Conservation (phyloP, 2,888 invertebrate genomes). For the Ferdinandea cuprea region DNA sequence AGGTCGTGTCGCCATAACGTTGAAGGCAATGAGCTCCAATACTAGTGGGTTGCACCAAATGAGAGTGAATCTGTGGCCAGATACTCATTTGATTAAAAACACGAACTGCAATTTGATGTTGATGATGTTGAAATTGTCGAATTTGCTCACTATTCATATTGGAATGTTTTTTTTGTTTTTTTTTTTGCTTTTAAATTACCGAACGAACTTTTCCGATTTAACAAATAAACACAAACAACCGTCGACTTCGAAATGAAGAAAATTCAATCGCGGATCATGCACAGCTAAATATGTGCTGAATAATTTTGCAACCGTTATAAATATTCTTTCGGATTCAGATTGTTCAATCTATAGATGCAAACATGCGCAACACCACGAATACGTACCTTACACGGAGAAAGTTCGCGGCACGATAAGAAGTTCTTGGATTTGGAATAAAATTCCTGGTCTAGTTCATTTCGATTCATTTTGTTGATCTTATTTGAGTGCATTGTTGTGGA, state of each 20-base stretch:
- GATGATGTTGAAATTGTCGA: conserved; percentile 4
- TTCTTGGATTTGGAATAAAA: no score
- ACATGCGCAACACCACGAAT: no score
- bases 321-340: no score
- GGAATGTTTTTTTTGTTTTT: neutral
- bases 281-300: neutral
- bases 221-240: neutral
- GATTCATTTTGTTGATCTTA: no score
- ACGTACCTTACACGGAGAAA: no score
- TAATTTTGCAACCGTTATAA: no score
- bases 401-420: no score
- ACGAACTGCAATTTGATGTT: conserved; percentile 43
- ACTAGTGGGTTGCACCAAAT: neutral
- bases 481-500: no score
- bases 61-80: conserved; percentile 25
- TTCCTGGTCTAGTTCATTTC: no score
- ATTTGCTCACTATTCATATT: conserved; percentile 47
- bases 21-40: conserved; percentile 31
- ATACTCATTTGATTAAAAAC: conserved; percentile 50
- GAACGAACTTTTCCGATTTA: neutral
- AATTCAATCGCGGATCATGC: neutral
- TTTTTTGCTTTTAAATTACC: no score
- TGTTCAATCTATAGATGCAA: no score
- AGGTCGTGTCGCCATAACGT: conserved; percentile 36
- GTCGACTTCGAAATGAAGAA: neutral